phyloP scores from a whole-genome alignment of 2,888 invertebrate species.

The Furcula furcula region DNA sequence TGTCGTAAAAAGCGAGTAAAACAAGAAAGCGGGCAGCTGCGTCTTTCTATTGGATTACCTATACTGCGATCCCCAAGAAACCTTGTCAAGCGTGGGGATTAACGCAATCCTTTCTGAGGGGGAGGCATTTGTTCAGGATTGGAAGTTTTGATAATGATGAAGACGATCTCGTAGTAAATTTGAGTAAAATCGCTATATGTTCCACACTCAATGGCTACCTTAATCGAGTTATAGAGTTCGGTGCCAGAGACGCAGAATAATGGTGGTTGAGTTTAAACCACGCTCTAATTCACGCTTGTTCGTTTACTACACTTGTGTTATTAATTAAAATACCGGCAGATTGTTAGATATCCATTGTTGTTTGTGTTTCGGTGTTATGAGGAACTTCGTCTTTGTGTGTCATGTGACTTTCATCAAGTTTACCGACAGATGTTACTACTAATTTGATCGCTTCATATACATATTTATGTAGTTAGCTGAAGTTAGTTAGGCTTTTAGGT shows the following conservation, averaged over 20 bases:
- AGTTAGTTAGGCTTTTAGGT: too few relatives aligned
- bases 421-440: slow-evolving; percentile 5
- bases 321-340: slow-evolving; percentile 44
- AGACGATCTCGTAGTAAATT: too few relatives aligned
- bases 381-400: slow-evolving; percentile 4
- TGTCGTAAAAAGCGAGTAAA: too few relatives aligned
- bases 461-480: too few relatives aligned
- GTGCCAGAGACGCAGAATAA: slow-evolving; percentile 55
- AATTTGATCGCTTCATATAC: too few relatives aligned
- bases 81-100: too few relatives aligned
- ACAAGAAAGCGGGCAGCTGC: too few relatives aligned
- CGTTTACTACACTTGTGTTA: slow-evolving; percentile 39
- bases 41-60: too few relatives aligned
- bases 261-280: slow-evolving; percentile 49
- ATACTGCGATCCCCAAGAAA: too few relatives aligned
- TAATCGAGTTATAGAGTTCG: slow-evolving; percentile 52
- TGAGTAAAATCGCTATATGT: slow-evolving; percentile 6
- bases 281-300: slow-evolving; percentile 51
- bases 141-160: too few relatives aligned
- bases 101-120: too few relatives aligned
- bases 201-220: slow-evolving; percentile 21
- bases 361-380: slow-evolving; percentile 11
- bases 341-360: slow-evolving; percentile 25
- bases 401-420: background rate
- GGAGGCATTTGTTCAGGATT: too few relatives aligned